Evolutionary conservation across 2,113 vertebrate genomes (phyloP).

Genomic region (Daboia siamensis): DNA sequence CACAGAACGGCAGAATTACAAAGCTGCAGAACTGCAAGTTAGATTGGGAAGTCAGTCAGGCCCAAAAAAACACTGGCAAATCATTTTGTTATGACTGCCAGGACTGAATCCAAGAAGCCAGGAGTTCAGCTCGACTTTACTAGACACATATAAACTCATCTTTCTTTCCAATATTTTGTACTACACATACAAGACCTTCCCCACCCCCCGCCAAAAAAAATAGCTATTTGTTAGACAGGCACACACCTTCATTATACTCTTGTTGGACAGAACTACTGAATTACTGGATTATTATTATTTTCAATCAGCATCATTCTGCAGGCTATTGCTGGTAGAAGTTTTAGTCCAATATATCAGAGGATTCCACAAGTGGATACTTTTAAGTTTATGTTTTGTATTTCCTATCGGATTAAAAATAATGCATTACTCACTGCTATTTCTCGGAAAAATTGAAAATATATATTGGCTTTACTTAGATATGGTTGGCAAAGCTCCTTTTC

Average conservation of each 20-base stretch:
- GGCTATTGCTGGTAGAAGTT: background rate
- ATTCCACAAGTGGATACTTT: background rate
- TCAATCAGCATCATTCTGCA: background rate
- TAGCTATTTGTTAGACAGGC: background rate
- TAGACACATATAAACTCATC: background rate
- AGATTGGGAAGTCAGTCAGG: background rate
- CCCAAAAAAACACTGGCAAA: background rate
- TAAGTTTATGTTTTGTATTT: background rate
- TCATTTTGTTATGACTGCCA: background rate
- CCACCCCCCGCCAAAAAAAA: background rate
- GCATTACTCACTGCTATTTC: background rate
- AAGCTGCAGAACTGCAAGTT: background rate
- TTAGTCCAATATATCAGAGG: too few species aligned
- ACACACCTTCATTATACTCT: background rate
- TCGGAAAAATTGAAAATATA: constrained; percentile 12
- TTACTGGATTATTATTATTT: background rate
- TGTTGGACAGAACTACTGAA: background rate
- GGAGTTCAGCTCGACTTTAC: background rate
- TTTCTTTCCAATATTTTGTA: background rate
- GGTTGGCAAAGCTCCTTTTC: constrained; percentile 42
- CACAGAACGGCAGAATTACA: background rate
- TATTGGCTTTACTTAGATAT: background rate
- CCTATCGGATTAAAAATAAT: background rate
- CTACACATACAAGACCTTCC: background rate
- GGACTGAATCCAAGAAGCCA: background rate